phyloP scores from a whole-genome alignment of 2,797 vertebrate genomes.

The Cynodonichthys magdalenae region DNA sequence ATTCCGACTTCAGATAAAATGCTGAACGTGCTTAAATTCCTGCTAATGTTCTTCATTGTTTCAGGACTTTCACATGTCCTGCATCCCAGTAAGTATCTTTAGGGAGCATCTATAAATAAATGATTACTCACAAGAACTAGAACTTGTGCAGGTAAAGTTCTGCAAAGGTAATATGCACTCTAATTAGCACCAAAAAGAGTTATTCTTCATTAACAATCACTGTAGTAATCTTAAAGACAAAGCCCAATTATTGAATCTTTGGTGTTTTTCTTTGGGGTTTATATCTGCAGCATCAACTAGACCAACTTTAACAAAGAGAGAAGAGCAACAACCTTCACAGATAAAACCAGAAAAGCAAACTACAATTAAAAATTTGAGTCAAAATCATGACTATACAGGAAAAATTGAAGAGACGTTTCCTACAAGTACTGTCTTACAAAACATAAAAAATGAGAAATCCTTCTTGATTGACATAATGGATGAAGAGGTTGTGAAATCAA shows the following conservation, averaged over 20 bases:
- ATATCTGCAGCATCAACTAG: conserved; percentile 44
- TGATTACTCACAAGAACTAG: not conserved
- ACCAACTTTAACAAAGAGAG: conserved; percentile 11
- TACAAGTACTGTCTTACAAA: not conserved
- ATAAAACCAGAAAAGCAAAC: not conserved
- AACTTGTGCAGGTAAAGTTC: no score
- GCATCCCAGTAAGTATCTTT: conserved; percentile 68
- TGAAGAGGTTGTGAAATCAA: not conserved
- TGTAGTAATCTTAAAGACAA: not conserved
- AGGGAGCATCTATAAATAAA: no score
- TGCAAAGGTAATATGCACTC: no score
- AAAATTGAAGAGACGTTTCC: conserved; percentile 15
- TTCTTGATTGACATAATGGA: not conserved
- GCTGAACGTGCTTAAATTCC: conserved; percentile 47
- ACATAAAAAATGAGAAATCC: conserved; percentile 11
- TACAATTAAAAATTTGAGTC: conserved; percentile 17
- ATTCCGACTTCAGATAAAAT: conserved; percentile 42
- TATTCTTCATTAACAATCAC: no score
- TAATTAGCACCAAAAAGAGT: no score
- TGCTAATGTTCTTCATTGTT: conserved; percentile 53
- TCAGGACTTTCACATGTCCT: conserved; percentile 49
- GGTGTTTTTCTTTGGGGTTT: not conserved
- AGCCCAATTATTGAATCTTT: not conserved
- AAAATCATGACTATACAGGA: not conserved
- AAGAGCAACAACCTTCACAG: not conserved